These are phyloP conservation scores for Agapetus fuscipes DNA, from an alignment of 2,888 invertebrate species.

Conservation along the genomic window DNA sequence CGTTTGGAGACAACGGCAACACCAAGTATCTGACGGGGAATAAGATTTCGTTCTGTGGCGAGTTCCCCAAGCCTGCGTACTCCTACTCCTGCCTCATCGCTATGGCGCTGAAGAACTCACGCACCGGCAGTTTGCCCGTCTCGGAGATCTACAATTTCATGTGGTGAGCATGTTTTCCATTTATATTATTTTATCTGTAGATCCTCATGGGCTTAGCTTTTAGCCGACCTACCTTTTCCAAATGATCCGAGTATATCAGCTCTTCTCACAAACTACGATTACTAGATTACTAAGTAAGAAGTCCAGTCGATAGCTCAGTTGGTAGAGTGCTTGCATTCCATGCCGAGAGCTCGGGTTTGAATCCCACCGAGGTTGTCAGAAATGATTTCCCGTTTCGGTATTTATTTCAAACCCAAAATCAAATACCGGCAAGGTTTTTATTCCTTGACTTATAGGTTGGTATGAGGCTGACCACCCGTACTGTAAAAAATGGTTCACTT, in stretches of 20 bases:
- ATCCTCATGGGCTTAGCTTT: neutral
- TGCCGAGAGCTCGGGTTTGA: too few relatives aligned
- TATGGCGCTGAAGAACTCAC: slow-evolving; percentile 94
- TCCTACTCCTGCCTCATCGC: slow-evolving; percentile 98
- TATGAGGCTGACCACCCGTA: too few relatives aligned
- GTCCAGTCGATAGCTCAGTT: too few relatives aligned
- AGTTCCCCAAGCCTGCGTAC: slow-evolving; percentile 92
- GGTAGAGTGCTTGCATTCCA: too few relatives aligned
- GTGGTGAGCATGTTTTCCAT: slow-evolving; percentile 62
- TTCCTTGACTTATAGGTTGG: too few relatives aligned
- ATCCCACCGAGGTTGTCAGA: too few relatives aligned
- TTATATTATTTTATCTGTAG: neutral
- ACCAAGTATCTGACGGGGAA: slow-evolving; percentile 36
- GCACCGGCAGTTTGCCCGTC: slow-evolving; percentile 88
- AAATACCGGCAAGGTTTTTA: too few relatives aligned
- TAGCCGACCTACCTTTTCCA: neutral
- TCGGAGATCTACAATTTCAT: slow-evolving; percentile 98
- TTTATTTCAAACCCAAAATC: too few relatives aligned
- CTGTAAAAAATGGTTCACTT: too few relatives aligned
- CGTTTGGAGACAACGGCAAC: slow-evolving; percentile 35
- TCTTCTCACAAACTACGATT: slow-evolving; percentile 1
- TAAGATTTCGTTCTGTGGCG: slow-evolving; percentile 40
- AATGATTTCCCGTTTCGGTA: too few relatives aligned
- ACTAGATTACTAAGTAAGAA: too few relatives aligned
- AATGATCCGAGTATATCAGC: too few relatives aligned